Evolutionary conservation across 2,113 vertebrate genomes (phyloP), one percentile per base, ranked within the genome.

Genomic region (Carassius carassius): DNA sequence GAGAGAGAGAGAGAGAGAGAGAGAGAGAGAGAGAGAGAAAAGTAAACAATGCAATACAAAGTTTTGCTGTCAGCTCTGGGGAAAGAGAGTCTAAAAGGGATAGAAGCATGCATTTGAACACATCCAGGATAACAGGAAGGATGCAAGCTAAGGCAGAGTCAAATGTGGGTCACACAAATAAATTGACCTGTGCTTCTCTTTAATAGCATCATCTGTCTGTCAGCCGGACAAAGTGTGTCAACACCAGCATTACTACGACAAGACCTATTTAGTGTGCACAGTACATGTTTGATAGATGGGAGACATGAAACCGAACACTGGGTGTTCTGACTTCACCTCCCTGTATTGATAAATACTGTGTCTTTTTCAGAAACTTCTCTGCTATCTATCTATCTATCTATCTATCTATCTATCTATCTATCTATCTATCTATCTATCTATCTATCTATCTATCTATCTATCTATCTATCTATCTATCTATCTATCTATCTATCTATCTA

Each of bases 291-390:
- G 67, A 81, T 78, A 87, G 86, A 81, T 79, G 70, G 41, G 47
- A 69, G 41, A 81, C 9, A 60, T 69, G 47, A 87, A 87, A 87
- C 47, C 69, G 82, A 74, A 80, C 10, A 12, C 75, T 83, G 81
- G 81, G 82, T 69, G 82, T 81, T 87, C 82, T 75, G 76, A 81
- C 82, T 87, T 81, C 62, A 84, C 82, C 72, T 76, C 84, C 29
- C 32, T 51, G 35, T 65, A 51, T 81, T 84, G 78, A 65, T 63
- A 79, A 74, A 85, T 47, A 78, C 35, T 21, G 32, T 44, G 75
- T 78, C 44, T 78, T 70, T 84, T 58, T 63, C 49, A 70, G 49
- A 84, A 60, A 56, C 44, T 9, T 37, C 25, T n/a, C 54, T 84
- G 37, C 62, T 78, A n/a, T n/a, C n/a, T n/a, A n/a, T 29, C 29